Evolutionary conservation across 1,140 invertebrate species (phyloP), one percentile per base, ranked within the genome.

Genomic region (Orius laevigatus): DNA sequence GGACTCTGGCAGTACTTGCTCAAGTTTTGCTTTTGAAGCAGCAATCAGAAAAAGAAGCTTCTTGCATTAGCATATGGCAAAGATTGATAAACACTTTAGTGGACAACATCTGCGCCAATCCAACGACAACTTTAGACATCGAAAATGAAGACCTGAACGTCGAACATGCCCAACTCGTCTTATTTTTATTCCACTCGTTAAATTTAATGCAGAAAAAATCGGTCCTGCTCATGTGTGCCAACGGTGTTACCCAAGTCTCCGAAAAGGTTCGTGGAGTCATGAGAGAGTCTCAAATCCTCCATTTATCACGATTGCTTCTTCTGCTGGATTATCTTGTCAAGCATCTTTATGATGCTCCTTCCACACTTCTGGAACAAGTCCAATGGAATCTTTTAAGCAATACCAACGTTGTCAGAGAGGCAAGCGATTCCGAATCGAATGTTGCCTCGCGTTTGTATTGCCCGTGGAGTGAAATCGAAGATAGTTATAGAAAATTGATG

Each of bases 181-280:
- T 97, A 0, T 94, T 95, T 62, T 67, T 96, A 1, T 96, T 96
- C 62, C 91, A 96, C 64, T 88, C 87, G 2, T 64, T 96, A 19
- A 91, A 88, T 58, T 66, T 96, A 19, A 94, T 94, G 85, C 88
- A 95, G 64, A 96, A 95, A 63, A 96, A 96, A 65, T 81, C 82
- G 2, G 84, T 97, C 1, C 66, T 96, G n/a, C 68, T 94, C 8
- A 68, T 83, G 50, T 78, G 79, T 10, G 79, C 81, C 5, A 74
- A 74, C 54, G 76, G 75, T 3, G 72, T 79, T 12, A 72, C 79
- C 40, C 70, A 75, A n/a, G 70, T 76, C 5, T 69, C 63, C 58
- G 14, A 62, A 59, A 33, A 46, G 38, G 36, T 48, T 31, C 25
- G 50, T 8, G 47, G 50, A 2, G 36, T 57, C 10, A 66, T 76